Conservation (phyloP, 2,797 vertebrate species). For the Geotrypetes seraphini region DNA sequence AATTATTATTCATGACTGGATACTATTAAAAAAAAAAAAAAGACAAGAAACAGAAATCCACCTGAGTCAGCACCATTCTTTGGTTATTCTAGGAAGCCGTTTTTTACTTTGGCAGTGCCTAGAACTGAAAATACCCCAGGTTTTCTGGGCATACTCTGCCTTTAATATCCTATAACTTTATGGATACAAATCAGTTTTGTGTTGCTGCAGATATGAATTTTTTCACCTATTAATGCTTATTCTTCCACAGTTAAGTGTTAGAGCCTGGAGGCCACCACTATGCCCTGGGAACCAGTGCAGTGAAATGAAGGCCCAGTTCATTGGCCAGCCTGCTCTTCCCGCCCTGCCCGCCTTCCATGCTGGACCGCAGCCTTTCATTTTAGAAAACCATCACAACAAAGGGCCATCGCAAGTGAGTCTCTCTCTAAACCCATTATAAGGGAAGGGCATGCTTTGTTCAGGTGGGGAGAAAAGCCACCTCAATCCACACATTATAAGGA, state of each 20-base stretch:
- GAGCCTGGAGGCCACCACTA: conserved; percentile 13
- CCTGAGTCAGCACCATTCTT: background rate
- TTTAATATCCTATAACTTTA: no score
- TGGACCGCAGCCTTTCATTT: conserved; percentile 4
- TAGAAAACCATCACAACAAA: conserved; percentile 5
- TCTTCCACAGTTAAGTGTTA: conserved; percentile 15
- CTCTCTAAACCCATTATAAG: accelerated
- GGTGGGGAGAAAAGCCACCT: background rate
- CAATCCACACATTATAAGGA: no score
- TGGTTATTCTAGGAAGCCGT: accelerated
- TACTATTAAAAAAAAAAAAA: no score
- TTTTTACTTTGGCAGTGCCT: no score
- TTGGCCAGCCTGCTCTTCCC: conserved; percentile 2
- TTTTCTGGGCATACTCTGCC: background rate
- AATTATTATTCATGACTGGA: no score
- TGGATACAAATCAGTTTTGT: no score
- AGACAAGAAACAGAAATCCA: no score
- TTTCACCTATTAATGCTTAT: background rate
- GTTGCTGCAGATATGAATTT: no score
- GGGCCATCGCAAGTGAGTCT: conserved; percentile 31
- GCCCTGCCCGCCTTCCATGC: background rate
- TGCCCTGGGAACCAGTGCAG: conserved; percentile 12
- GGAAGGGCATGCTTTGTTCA: no score
- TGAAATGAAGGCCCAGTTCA: conserved; percentile 23
- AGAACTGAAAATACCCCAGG: background rate